Evolutionary conservation across 2,888 invertebrate genomes (phyloP).

Genomic region (Junonia oenone): DNA sequence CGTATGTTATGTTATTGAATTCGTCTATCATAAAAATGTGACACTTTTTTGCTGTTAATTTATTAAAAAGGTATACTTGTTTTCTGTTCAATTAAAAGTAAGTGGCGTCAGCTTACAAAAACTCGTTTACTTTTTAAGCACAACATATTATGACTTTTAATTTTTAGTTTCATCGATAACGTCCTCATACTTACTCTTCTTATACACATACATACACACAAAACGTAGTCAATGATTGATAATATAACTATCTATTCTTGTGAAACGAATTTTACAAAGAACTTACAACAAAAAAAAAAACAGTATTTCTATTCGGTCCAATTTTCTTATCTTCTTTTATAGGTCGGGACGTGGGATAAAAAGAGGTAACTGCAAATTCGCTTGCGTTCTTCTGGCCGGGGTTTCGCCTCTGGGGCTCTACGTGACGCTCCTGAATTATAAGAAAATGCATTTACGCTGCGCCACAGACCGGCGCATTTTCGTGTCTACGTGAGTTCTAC

Average conservation of each 20-base stretch:
- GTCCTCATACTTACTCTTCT: no score
- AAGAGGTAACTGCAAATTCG: conserved; percentile 73
- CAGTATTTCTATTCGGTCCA: conserved; percentile 50
- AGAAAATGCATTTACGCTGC: conserved; percentile 75
- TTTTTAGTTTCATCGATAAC: no score
- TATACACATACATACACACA: no score
- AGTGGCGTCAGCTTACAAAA: not conserved
- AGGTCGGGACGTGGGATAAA: conserved; percentile 62
- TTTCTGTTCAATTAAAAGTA: not conserved
- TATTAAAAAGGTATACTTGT: no score
- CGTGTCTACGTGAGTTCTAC: conserved; percentile 54
- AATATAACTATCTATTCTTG: not conserved
- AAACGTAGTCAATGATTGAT: not conserved
- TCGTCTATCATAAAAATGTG: not conserved
- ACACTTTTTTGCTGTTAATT: not conserved
- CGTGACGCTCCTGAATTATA: conserved; percentile 78
- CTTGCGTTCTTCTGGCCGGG: conserved; percentile 61
- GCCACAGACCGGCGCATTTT: conserved; percentile 55
- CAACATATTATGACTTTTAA: no score
- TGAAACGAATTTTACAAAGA: conserved; percentile 7
- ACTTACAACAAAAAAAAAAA: conserved; percentile 30
- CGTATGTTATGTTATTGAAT: not conserved
- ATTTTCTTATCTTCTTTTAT: conserved; percentile 66
- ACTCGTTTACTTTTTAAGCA: not conserved
- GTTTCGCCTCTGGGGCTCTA: conserved; percentile 59